Conservation (phyloP, 35 echinoderm and acorn worm genomes). For the Ophioderma brevispina region DNA sequence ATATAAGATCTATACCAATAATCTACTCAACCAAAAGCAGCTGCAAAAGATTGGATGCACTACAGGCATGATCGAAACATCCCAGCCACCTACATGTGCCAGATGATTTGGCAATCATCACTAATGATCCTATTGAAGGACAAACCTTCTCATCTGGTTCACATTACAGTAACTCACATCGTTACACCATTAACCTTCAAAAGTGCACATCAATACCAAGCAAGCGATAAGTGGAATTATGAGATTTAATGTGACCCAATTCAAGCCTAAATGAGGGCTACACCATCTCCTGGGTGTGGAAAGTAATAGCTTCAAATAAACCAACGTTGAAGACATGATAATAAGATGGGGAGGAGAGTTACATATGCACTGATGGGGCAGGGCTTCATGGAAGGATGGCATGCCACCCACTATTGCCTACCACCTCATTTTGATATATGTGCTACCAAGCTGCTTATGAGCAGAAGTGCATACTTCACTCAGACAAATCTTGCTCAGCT, state of each 20-base stretch:
- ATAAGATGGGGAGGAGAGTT: not conserved
- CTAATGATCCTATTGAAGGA: not conserved
- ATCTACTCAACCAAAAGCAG: not conserved
- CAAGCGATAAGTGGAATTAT: not conserved
- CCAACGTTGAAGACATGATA: not conserved
- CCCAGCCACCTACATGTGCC: not conserved
- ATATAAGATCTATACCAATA: not conserved
- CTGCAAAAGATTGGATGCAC: not conserved
- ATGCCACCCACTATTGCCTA: not conserved
- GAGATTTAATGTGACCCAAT: not conserved
- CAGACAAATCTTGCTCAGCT: not conserved
- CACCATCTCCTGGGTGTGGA: not conserved
- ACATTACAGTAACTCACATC: not conserved
- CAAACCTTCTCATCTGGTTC: not conserved
- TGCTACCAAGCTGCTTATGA: not conserved
- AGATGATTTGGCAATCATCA: not conserved
- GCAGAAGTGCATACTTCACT: not conserved
- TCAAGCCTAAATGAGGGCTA: not conserved
- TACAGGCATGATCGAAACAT: not conserved
- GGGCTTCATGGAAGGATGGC: not conserved
- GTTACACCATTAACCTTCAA: not conserved
- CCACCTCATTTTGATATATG: not conserved
- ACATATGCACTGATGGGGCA: not conserved
- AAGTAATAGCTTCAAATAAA: not conserved
- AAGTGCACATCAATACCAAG: not conserved